Evolutionary conservation across 2,888 invertebrate genomes (phyloP).

Genomic region (Melipona bicolor): DNA sequence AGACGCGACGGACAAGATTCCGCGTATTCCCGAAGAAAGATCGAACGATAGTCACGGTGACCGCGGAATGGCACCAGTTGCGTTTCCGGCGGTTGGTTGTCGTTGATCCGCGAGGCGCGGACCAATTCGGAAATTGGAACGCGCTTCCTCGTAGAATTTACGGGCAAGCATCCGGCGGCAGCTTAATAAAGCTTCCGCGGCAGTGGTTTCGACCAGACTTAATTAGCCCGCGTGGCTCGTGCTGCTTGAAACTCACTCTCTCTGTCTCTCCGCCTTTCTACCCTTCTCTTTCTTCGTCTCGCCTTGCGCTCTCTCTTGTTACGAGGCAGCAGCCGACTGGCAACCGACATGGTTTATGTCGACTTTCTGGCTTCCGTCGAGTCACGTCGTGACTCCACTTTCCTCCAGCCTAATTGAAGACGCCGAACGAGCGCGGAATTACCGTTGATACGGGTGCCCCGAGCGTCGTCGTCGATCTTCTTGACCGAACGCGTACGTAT

Average conservation of each 20-base stretch:
- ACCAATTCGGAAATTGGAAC: conserved; percentile 72
- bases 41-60: neutral
- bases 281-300: neutral
- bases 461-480: neutral
- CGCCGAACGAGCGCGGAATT: conserved; percentile 18
- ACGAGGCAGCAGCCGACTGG: conserved; percentile 27
- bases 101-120: conserved; percentile 35
- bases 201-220: conserved; percentile 70
- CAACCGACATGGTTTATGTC: conserved; percentile 52
- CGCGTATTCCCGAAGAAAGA: too few species aligned
- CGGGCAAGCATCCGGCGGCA: conserved; percentile 70
- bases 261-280: neutral
- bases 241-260: conserved; percentile 28
- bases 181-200: conserved; percentile 75
- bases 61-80: conserved; percentile 59
- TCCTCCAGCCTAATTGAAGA: conserved; percentile 59
- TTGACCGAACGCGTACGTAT: neutral
- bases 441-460: neutral
- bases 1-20: too few species aligned
- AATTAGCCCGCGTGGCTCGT: conserved; percentile 68
- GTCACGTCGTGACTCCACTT: conserved; percentile 51
- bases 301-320: conserved; percentile 44
- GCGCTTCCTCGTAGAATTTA: conserved; percentile 69
- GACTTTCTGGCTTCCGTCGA: conserved; percentile 36
- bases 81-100: conserved; percentile 49